phyloP scores from a whole-genome alignment of 1,140 invertebrate species.

The Neotoxoptera formosana region DNA sequence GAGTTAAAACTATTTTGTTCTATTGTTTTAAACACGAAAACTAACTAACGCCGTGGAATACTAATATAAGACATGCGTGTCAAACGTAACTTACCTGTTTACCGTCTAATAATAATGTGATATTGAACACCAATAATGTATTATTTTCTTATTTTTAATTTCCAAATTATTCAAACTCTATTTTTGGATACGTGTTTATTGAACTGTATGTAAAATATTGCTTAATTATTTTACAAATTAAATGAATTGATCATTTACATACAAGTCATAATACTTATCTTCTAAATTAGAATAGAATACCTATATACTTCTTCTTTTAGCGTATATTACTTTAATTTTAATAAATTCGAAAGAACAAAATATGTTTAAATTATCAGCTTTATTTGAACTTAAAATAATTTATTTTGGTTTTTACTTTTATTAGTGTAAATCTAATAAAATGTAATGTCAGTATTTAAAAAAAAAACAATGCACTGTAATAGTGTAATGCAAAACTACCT shows the following conservation, averaged over 20 bases:
- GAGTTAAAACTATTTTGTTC: conserved; percentile 41
- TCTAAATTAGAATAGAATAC: neutral
- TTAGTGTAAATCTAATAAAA: neutral
- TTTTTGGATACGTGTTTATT: neutral
- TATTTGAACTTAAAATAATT: neutral
- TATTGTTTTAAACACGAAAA: conserved; percentile 38
- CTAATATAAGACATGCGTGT: neutral
- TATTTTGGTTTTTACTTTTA: neutral
- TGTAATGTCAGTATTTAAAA: neutral
- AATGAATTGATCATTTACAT: neutral
- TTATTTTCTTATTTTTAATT: neutral
- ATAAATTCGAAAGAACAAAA: neutral
- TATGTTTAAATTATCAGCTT: neutral
- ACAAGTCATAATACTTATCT: neutral
- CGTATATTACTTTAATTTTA: neutral
- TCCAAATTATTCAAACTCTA: neutral
- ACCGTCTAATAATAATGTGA: neutral
- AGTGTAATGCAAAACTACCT: neutral
- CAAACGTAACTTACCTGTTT: neutral
- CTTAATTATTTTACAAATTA: neutral
- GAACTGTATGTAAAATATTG: neutral
- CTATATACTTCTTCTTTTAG: neutral
- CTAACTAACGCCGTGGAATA: conserved; percentile 28
- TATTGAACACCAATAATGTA: neutral
- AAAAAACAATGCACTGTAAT: too few relatives aligned